Evolutionary conservation across 2,113 vertebrate genomes (phyloP).

Genomic region (Erythrolamprus reginae): DNA sequence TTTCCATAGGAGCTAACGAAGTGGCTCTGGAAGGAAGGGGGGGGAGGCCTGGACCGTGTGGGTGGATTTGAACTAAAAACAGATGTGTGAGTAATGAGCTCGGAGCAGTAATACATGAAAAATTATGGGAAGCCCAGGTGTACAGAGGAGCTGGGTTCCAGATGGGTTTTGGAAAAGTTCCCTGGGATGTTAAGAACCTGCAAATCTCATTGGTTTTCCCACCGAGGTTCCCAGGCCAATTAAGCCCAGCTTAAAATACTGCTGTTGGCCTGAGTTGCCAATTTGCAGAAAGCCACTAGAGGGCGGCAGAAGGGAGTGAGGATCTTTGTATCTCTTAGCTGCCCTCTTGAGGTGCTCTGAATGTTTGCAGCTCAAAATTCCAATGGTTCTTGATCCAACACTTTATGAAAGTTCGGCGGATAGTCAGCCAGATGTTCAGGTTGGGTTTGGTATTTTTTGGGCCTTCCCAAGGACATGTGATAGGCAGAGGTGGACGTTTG

Average conservation of each 20-base stretch:
- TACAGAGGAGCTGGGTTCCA: background rate
- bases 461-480: too few species aligned
- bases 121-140: slow-evolving; percentile 35
- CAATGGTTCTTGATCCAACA: background rate
- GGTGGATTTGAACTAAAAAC: slow-evolving; percentile 17
- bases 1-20: slow-evolving; percentile 66
- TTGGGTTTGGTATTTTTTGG: too few species aligned
- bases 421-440: too few species aligned
- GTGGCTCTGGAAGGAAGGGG: slow-evolving; percentile 41
- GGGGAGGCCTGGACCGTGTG: slow-evolving; percentile 15
- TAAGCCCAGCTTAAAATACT: background rate
- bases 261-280: background rate
- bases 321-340: background rate
- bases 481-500: too few species aligned
- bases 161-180: background rate
- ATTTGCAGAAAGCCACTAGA: background rate
- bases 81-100: slow-evolving; percentile 44
- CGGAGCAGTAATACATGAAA: slow-evolving; percentile 22
- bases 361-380: background rate
- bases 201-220: background rate
- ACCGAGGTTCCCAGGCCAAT: background rate
- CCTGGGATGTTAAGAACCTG: too few species aligned
- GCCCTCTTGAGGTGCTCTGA: background rate
- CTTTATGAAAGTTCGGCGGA: background rate
- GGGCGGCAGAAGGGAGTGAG: background rate